Conservation (phyloP, 2,888 invertebrate species). For the Orchestes rusci region DNA sequence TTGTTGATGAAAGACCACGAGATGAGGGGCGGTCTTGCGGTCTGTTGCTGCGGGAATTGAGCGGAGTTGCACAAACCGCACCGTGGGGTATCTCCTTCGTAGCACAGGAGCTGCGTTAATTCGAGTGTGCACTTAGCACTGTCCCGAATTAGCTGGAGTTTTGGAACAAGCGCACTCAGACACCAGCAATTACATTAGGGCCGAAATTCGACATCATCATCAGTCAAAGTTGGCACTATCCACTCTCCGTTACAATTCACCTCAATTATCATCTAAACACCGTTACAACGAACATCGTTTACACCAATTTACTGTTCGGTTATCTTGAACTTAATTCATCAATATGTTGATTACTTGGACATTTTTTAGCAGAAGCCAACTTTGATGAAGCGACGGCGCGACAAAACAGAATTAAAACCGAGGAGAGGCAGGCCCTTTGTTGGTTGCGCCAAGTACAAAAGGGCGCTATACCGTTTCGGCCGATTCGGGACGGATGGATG, state of each 20-base stretch:
- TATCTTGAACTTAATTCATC: too few relatives aligned
- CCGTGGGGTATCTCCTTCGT: too few relatives aligned
- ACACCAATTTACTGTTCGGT: conserved; percentile 10
- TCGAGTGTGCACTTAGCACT: too few relatives aligned
- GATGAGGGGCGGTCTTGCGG: conserved; percentile 26
- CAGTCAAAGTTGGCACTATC: conserved; percentile 32
- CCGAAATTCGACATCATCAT: conserved; percentile 35
- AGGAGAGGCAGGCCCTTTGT: too few relatives aligned
- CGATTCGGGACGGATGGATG: too few relatives aligned
- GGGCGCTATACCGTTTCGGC: too few relatives aligned
- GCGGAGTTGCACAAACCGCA: conserved; percentile 16
- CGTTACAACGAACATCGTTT: conserved; percentile 16
- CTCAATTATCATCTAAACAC: conserved; percentile 29
- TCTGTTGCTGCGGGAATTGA: conserved; percentile 22
- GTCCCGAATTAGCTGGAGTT: conserved; percentile 15
- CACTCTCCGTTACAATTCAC: conserved; percentile 30
- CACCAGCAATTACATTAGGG: conserved; percentile 36
- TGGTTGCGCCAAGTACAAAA: too few relatives aligned
- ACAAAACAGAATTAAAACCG: too few relatives aligned
- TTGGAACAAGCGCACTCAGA: conserved; percentile 28
- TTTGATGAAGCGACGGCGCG: too few relatives aligned
- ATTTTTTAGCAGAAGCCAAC: too few relatives aligned
- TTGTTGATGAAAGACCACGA: conserved; percentile 31
- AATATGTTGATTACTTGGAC: too few relatives aligned
- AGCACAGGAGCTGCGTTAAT: too few relatives aligned